Percentiles rank a stretch among this genome's conserved stretches.
Evolutionary conservation across 2,888 invertebrate species (phyloP).

Genomic region (Acrocyrtus sp.): DNA sequence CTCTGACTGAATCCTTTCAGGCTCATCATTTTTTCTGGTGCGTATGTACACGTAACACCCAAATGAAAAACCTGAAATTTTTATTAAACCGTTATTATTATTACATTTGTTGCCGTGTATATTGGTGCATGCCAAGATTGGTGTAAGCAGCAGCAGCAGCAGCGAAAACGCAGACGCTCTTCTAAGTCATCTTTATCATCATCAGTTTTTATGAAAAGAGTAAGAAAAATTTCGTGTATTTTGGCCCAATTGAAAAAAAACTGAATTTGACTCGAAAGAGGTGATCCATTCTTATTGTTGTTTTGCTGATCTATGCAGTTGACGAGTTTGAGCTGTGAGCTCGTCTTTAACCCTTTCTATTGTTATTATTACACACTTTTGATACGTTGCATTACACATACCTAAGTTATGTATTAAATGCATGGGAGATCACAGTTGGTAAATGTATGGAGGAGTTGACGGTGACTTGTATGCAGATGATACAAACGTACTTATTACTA

Average conservation of each 20-base stretch:
- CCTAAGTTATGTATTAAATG: no score
- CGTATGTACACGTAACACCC: constrained; percentile 28
- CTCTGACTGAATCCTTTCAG: constrained; percentile 15
- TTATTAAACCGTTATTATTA: constrained; percentile 50
- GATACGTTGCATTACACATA: constrained; percentile 5
- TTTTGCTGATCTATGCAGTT: neutral
- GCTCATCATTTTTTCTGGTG: constrained; percentile 14
- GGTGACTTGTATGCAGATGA: constrained; percentile 10
- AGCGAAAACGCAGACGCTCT: neutral
- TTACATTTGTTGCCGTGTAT: constrained; percentile 33
- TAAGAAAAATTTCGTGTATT: constrained; percentile 21
- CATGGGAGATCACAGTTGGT: constrained; percentile 16
- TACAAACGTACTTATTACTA: constrained; percentile 24
- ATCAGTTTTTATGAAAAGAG: neutral
- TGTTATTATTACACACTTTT: constrained; percentile 9
- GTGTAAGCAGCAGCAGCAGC: neutral
- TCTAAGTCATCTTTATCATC: no score
- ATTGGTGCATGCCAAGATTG: constrained; percentile 18
- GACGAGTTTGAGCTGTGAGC: no score
- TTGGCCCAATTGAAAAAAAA: constrained; percentile 25
- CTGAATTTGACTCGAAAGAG: no score
- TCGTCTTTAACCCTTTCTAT: constrained; percentile 33
- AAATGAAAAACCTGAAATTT: constrained; percentile 41
- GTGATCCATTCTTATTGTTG: no score
- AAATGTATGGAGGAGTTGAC: constrained; percentile 17